Base-by-base conservation (phyloP, 2,113 vertebrate genomes). In the Garra rufa region DNA sequence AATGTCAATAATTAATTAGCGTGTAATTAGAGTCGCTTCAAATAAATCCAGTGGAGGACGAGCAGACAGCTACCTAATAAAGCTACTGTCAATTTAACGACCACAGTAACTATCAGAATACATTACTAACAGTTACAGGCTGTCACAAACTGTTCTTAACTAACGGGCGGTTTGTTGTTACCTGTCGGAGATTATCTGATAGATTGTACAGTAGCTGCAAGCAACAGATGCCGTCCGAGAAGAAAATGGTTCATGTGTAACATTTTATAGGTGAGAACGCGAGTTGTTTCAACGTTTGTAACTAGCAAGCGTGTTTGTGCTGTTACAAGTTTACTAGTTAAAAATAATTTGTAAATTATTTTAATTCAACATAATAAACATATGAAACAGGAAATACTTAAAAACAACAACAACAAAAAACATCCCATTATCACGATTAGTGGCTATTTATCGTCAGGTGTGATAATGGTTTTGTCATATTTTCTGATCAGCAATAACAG, bases 1-100 rank as follows among this genome's bases (percentile, higher is more conserved):
- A 17, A 8, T 52, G 43, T 87, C 74, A 83, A 85, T 87, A 85
- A 87, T 87, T 85, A 19, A 87, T 59, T 41, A 50, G 83, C 82
- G 43, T 83, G 86, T 67, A 85, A 87, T 87, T 73, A 85, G 83
- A 85, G 55, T 59, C 10, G 9, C 0, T 30, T 75, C 48, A 79
- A 74, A 61, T 34, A 43, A 63, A 43, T 59, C 48, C 9, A n/a
- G 30, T 9, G 8, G n/a, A 15, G 15, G 10, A 44, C n/a, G 8
- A 28, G 59, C 15, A 10, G 34, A 38, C 59, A 9, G 24, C 10
- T 59, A 43, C 1, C 3, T 41, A 55, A 76, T 15, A 67, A 46
- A 10, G 17, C 17, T 8, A 38, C 17, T 26, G n/a, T 28, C 46
- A 75, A 24, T 6, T 30, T 4, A 21, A 50, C 38, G 14, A 61